A percentile compares a stretch with the other conserved stretches of the same genome.
phyloP scores from a whole-genome alignment of 37 sponge, comb jelly and placozoan genomes.

The Chondrilla cf. caribensis region DNA sequence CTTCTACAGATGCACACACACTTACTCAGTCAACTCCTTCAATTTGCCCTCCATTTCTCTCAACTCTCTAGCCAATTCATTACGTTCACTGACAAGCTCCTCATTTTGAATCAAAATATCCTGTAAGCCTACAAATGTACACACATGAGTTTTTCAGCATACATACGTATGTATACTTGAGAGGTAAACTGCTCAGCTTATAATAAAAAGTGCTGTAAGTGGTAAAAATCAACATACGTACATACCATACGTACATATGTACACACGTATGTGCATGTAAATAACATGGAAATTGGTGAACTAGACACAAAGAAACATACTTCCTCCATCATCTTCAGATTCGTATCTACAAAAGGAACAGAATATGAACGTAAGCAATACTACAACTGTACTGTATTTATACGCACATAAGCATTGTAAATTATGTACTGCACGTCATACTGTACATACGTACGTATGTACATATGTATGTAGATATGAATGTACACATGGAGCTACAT shows the following conservation, averaged over 20 bases:
- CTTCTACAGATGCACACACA: too few relatives aligned
- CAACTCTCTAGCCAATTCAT: conserved; percentile 12
- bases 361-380: too few relatives aligned
- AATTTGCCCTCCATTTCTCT: conserved; percentile 13
- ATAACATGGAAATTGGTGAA: too few relatives aligned
- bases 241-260: too few relatives aligned
- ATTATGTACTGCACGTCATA: too few relatives aligned
- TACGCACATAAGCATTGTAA: conserved; percentile 2
- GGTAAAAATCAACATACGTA: too few relatives aligned
- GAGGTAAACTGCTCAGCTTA: background rate
- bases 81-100: conserved; percentile 52
- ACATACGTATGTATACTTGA: background rate
- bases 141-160: background rate
- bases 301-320: too few relatives aligned
- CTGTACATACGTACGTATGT: too few relatives aligned
- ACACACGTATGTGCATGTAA: too few relatives aligned
- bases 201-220: background rate
- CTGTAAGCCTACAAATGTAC: conserved; percentile 41
- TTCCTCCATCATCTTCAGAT: too few relatives aligned
- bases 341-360: too few relatives aligned
- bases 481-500: background rate
- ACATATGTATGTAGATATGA: conserved; percentile 1
- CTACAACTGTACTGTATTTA: background rate
- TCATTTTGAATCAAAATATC: conserved; percentile 69
- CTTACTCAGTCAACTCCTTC: background rate